Evolutionary conservation across 92 coral and sea anemone genomes (phyloP).

Genomic region (Plumapathes pennacea): DNA sequence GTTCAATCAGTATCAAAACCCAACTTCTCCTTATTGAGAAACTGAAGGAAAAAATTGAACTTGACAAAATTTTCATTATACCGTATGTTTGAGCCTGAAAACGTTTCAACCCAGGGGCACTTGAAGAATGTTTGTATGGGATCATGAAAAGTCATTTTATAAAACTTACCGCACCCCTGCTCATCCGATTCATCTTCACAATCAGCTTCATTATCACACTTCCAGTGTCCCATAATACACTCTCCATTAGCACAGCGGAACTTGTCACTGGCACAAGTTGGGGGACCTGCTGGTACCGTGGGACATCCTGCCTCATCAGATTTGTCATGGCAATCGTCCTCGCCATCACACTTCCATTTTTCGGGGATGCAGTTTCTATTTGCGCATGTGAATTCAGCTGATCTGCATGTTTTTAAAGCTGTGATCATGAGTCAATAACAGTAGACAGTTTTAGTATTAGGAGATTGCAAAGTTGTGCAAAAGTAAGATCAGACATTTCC

Average conservation of each 20-base stretch:
- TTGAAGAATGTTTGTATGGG: not conserved
- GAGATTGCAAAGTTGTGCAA: too few relatives aligned
- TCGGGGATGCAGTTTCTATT: slow-evolving; percentile 43
- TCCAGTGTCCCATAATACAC: slow-evolving; percentile 64
- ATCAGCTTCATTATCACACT: slow-evolving; percentile 78
- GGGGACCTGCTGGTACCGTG: slow-evolving; percentile 44
- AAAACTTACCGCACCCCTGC: slow-evolving; percentile 51
- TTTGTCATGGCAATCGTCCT: slow-evolving; percentile 56
- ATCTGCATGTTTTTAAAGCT: too few relatives aligned
- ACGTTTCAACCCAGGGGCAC: too few relatives aligned
- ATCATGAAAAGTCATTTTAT: not conserved
- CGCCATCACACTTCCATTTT: slow-evolving; percentile 60
- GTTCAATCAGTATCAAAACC: too few relatives aligned
- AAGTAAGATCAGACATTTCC: too few relatives aligned
- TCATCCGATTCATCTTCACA: slow-evolving; percentile 87
- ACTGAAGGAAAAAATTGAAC: too few relatives aligned
- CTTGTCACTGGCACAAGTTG: slow-evolving; percentile 45
- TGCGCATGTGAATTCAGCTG: slow-evolving; percentile 46
- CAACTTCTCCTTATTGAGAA: too few relatives aligned
- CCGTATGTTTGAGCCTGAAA: too few relatives aligned
- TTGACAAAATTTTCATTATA: too few relatives aligned
- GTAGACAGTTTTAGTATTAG: too few relatives aligned
- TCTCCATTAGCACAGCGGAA: slow-evolving; percentile 78
- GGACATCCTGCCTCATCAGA: slow-evolving; percentile 64
- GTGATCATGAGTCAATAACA: too few relatives aligned